These are phyloP conservation scores for Poecile montanus DNA, from an alignment of 2,797 vertebrate genomes.

Conservation along the genomic window DNA sequence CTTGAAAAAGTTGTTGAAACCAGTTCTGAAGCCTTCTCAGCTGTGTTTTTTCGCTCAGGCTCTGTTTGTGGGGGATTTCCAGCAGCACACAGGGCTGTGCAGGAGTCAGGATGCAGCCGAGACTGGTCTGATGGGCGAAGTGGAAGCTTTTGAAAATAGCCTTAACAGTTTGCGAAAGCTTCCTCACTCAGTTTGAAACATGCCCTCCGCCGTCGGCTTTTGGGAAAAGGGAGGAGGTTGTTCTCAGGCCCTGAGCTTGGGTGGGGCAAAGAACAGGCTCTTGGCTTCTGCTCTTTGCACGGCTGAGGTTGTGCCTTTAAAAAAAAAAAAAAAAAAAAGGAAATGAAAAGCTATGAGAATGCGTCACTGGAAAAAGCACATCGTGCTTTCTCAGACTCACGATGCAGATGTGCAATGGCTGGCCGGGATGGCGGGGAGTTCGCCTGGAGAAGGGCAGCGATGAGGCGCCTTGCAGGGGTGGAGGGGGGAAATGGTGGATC, in stretches of 20 bases:
- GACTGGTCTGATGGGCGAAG: not conserved
- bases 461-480: not conserved
- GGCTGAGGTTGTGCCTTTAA: slow-evolving; percentile 41
- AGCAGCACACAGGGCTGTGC: fast-evolving
- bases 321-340: not conserved
- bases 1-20: slow-evolving; percentile 10
- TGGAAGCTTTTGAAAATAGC: not conserved
- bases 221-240: slow-evolving; percentile 32
- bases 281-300: not conserved
- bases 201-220: not conserved
- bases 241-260: not conserved
- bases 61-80: not conserved
- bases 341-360: not conserved
- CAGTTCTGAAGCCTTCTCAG: not conserved
- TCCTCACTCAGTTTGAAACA: not conserved
- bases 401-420: not conserved
- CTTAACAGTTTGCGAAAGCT: not conserved
- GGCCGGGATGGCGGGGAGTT: fast-evolving
- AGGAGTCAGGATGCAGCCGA: not conserved
- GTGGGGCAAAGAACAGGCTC: slow-evolving; percentile 14
- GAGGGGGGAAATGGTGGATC: not conserved
- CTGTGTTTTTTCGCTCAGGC: not conserved
- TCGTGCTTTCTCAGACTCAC: not conserved
- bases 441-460: fast-evolving
- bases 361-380: slow-evolving; percentile 56